phyloP scores from a whole-genome alignment of 2,113 vertebrate genomes.

The Apistogramma diplotaenia region DNA sequence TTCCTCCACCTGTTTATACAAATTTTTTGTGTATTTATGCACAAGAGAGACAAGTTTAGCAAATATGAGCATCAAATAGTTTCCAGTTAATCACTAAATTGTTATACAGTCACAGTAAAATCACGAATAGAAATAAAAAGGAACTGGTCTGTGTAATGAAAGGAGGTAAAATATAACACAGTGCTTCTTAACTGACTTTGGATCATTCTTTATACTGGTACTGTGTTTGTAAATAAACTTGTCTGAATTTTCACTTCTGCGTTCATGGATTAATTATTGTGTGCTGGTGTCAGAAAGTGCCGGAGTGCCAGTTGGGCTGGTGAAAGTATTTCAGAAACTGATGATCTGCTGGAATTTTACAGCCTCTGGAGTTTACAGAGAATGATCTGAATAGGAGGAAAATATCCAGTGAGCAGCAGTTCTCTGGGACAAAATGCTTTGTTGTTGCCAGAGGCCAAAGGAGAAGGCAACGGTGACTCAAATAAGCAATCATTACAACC shows the following conservation, averaged over 20 bases:
- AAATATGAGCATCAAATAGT: constrained; percentile 5
- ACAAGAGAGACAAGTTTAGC: neutral
- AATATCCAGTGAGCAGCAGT: no score
- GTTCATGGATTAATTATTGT: neutral
- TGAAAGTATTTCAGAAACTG: no score
- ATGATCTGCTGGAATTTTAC: no score
- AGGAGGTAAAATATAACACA: constrained; percentile 25
- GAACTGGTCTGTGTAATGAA: constrained; percentile 9
- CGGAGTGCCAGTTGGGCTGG: neutral
- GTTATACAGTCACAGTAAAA: constrained; percentile 22
- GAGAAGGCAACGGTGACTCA: no score
- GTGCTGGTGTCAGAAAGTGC: neutral
- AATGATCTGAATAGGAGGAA: no score
- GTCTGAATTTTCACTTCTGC: constrained; percentile 66
- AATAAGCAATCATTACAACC: no score
- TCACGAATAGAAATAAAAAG: neutral
- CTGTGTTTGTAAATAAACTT: constrained; percentile 77
- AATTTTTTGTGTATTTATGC: neutral
- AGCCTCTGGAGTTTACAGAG: no score
- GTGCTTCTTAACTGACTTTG: constrained; percentile 56
- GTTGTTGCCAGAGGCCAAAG: no score
- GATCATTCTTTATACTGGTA: constrained; percentile 66
- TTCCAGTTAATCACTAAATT: constrained; percentile 10
- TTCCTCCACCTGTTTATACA: neutral
- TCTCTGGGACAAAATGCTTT: no score